Conservation (phyloP, 2,113 vertebrate species). For the Coracopsis vasa region DNA sequence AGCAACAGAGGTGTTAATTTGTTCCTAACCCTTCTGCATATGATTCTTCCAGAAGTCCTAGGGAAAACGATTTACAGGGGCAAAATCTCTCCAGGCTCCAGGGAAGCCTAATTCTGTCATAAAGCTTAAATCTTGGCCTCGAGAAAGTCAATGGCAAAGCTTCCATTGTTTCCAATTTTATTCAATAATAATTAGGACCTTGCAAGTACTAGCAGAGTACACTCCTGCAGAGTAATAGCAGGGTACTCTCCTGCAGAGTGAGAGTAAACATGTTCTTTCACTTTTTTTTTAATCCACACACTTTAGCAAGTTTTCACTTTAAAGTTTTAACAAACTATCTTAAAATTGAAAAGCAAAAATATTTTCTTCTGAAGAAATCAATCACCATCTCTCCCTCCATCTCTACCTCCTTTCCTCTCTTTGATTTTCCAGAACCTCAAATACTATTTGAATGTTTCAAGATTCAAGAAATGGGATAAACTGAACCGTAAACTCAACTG, state of each 20-base stretch:
- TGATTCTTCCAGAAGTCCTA: not conserved
- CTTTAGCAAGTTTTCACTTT: not conserved
- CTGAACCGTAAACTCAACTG: not conserved
- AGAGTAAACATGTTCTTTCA: not conserved
- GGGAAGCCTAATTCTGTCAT: not conserved
- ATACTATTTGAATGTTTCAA: not conserved
- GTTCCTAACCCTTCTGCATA: not conserved
- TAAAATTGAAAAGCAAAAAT: not conserved
- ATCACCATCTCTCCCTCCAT: not conserved
- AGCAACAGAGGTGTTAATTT: not conserved
- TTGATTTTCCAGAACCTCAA: not conserved
- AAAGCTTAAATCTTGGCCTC: not conserved
- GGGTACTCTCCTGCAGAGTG: not conserved
- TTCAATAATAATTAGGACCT: not conserved
- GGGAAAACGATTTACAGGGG: not conserved
- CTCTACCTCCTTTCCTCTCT: accelerated
- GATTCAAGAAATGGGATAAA: not conserved
- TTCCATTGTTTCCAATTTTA: not conserved
- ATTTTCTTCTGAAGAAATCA: not conserved
- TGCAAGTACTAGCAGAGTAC: not conserved
- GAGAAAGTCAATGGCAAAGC: not conserved
- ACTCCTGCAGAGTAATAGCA: not conserved
- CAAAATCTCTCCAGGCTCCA: not conserved
- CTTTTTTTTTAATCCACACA: not conserved
- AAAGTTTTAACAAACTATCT: not conserved